Evolutionary conservation across 2,113 vertebrate species (phyloP).

Genomic region (Maccullochella peelii): DNA sequence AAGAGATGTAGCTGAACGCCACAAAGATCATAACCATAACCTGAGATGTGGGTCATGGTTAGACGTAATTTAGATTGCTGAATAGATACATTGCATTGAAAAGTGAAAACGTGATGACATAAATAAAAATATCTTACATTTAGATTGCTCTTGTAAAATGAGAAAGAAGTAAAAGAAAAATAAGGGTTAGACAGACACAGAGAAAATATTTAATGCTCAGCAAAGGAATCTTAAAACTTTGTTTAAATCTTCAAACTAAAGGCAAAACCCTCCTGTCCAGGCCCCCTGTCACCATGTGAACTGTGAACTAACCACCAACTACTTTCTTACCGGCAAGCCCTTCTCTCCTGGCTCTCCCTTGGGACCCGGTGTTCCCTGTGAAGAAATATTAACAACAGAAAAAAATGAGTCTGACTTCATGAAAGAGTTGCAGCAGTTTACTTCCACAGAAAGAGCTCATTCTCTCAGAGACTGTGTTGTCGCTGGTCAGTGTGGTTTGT

Average conservation of each 20-base stretch:
- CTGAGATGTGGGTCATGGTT: conserved; percentile 44
- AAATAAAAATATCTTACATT: conserved; percentile 80
- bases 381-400: conserved; percentile 40
- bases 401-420: conserved; percentile 5
- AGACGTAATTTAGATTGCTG: conserved; percentile 26
- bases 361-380: conserved; percentile 89
- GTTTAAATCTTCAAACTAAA: conserved; percentile 22
- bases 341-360: conserved; percentile 93
- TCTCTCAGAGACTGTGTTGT: neutral
- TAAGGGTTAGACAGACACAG: conserved; percentile 69
- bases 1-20: conserved; percentile 22
- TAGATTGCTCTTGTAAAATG: conserved; percentile 79
- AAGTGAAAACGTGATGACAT: conserved; percentile 46
- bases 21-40: conserved; percentile 38
- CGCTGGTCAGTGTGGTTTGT: conserved; percentile 37
- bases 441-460: conserved; percentile 7
- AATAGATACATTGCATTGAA: conserved; percentile 28
- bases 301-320: conserved; percentile 31
- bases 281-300: neutral
- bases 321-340: conserved; percentile 92
- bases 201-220: conserved; percentile 35
- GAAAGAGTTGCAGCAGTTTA: conserved; percentile 29
- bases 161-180: conserved; percentile 73
- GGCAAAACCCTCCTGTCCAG: neutral
- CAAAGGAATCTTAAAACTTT: conserved; percentile 33